Conservation (phyloP, 2,888 invertebrate species). For the Diarsia dahlii region DNA sequence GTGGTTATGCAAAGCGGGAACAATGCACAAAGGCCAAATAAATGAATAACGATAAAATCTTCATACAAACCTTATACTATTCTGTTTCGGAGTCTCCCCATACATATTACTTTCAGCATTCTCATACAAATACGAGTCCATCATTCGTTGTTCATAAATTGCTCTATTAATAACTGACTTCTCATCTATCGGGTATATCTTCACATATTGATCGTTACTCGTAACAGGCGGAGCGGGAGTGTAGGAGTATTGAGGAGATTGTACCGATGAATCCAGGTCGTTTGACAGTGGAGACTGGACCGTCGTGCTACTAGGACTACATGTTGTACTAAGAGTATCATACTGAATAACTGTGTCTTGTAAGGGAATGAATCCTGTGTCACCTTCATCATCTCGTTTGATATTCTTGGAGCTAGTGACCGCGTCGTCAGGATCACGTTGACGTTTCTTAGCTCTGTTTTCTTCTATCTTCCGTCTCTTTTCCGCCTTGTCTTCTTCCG, state of each 20-base stretch:
- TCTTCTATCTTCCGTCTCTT: slow-evolving; percentile 97
- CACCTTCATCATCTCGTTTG: slow-evolving; percentile 87
- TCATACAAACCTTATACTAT: slow-evolving; percentile 82
- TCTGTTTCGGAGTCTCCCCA: slow-evolving; percentile 79
- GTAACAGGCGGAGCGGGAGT: slow-evolving; percentile 52
- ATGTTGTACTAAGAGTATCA: slow-evolving; percentile 84
- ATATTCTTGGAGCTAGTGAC: slow-evolving; percentile 90
- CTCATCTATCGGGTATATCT: slow-evolving; percentile 84
- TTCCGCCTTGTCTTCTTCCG: slow-evolving; percentile 97
- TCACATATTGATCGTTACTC: slow-evolving; percentile 77
- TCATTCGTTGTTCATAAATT: slow-evolving; percentile 79
- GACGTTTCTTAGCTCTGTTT: slow-evolving; percentile 94
- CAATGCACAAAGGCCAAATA: slow-evolving; percentile 4
- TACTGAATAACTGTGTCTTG: slow-evolving; percentile 81
- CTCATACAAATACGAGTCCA: slow-evolving; percentile 82
- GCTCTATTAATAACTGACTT: slow-evolving; percentile 79
- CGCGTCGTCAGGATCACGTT: slow-evolving; percentile 82
- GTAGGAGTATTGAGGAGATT: slow-evolving; percentile 67
- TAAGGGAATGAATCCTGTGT: slow-evolving; percentile 67
- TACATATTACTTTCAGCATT: slow-evolving; percentile 81
- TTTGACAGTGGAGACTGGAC: slow-evolving; percentile 81
- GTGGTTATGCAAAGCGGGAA: background rate
- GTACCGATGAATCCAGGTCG: slow-evolving; percentile 81
- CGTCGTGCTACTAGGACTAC: slow-evolving; percentile 85
- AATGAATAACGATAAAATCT: background rate